Conservation (phyloP, 2,113 vertebrate genomes). For the Epinephelus moara region DNA sequence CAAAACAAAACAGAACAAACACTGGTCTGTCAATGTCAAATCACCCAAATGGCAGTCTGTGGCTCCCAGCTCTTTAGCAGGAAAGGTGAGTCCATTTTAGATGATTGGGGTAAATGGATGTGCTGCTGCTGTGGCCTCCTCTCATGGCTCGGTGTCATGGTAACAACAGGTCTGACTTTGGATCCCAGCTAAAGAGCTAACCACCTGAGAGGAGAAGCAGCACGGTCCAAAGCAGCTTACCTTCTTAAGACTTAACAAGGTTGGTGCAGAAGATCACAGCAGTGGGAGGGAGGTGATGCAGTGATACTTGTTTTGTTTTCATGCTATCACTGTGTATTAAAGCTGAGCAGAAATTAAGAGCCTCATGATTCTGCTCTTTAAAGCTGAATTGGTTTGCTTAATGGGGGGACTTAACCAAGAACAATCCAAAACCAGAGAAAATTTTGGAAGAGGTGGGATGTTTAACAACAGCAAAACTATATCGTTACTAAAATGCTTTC, state of each 20-base stretch:
- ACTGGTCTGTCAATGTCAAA: neutral
- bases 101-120: constrained; percentile 41
- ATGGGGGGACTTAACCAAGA: too few species aligned
- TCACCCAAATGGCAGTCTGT: constrained; percentile 14
- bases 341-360: neutral
- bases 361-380: neutral
- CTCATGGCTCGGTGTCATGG: constrained; percentile 62
- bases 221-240: constrained; percentile 39
- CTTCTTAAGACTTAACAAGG: neutral
- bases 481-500: too few species aligned
- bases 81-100: neutral
- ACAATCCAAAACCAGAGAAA: too few species aligned
- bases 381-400: neutral
- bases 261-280: neutral
- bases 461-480: too few species aligned
- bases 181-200: neutral
- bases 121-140: constrained; percentile 42
- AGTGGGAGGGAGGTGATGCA: neutral
- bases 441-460: too few species aligned
- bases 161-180: constrained; percentile 50
- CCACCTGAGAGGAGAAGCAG: constrained; percentile 35
- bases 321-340: neutral
- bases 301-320: neutral
- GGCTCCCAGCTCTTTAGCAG: constrained; percentile 21
- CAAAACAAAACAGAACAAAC: constrained; percentile 5